Percentiles rank a stretch among this genome's conserved stretches.
Evolutionary conservation across 2,797 vertebrate genomes (phyloP).

Genomic region (Leptoclinus maculatus): DNA sequence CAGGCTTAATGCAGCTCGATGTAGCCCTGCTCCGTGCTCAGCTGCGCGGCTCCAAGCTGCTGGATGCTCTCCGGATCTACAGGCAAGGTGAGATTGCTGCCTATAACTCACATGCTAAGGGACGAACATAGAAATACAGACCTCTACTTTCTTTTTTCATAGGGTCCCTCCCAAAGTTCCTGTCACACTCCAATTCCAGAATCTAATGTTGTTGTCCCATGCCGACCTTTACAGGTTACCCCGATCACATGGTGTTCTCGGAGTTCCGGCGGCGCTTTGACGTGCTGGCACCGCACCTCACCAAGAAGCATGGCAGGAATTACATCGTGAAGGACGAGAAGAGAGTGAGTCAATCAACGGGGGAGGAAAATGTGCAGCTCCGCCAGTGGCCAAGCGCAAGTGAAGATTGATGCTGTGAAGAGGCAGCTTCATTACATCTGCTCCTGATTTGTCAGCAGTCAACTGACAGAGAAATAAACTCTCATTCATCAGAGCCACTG

Average conservation of each 20-base stretch:
- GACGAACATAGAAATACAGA: not conserved
- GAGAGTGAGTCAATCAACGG: slow-evolving; percentile 86
- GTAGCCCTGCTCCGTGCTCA: slow-evolving; percentile 93
- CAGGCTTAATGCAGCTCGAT: slow-evolving; percentile 92
- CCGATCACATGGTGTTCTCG: slow-evolving; percentile 97
- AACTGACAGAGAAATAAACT: slow-evolving; percentile 76
- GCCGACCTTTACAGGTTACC: slow-evolving; percentile 87
- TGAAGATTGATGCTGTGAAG: slow-evolving; percentile 77
- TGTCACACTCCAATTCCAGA: not conserved
- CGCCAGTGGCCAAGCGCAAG: slow-evolving; percentile 50
- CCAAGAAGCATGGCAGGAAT: slow-evolving; percentile 96
- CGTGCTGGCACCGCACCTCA: slow-evolving; percentile 94
- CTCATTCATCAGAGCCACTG: slow-evolving; percentile 77
- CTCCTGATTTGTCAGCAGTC: slow-evolving; percentile 75
- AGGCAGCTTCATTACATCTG: slow-evolving; percentile 77
- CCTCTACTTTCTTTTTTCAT: not conserved
- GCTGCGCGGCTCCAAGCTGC: slow-evolving; percentile 92
- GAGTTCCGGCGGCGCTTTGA: slow-evolving; percentile 97
- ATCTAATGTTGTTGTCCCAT: slow-evolving; percentile 13
- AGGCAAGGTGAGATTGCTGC: slow-evolving; percentile 89
- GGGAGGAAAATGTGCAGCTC: slow-evolving; percentile 56
- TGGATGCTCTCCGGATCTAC: slow-evolving; percentile 94
- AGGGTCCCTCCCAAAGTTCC: not conserved
- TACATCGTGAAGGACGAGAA: slow-evolving; percentile 97
- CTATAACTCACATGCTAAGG: slow-evolving; percentile 3